Evolutionary conservation across 64 coral and sea anemone species (phyloP), one percentile per base, ranked within the genome.

Genomic region (Anthopleura sola): DNA sequence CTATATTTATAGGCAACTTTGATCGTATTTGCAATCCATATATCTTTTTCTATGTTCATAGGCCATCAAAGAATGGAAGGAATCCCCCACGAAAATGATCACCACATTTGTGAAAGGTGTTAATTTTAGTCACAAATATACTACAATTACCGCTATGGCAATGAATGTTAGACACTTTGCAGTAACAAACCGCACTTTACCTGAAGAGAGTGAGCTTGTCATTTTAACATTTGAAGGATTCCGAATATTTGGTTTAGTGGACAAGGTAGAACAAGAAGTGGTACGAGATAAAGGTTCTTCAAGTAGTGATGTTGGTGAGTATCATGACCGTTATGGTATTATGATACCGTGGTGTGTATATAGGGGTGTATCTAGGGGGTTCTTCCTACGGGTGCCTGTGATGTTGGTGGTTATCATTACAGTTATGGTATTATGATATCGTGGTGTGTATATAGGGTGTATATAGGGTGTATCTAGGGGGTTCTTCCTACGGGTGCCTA

Each of bases 221-320:
- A 79, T 79, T 26, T 23, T 79, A 47, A 47, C 10, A 47, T 38
- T 15, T 23, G 76, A 79, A 33, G 44, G 23, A 6, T 48, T 44
- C 38, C 21, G 37, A 21, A 16, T 44, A 79, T 79, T 79, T 79
- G 76, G 76, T 44, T 46, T 79, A 26, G 76, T 79, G 37, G 76
- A 79, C 19, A 79, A 48, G 76, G 76, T 79, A 21, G 76, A 79
- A 5, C 76, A 79, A 47, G 76, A 79, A n/a, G 23, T 38, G 44
- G 76, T 48, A 9, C 37, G 31, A 23, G 37, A 37, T 2, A 38
- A 38, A 21, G 36, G 6, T 3, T 79, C 76, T 3, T 48, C 38
- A 18, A 48, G 37, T 48, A 21, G 76, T 44, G 76, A 47, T 79
- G 44, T n/a, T 24, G 76, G 44, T 79, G 37, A 13, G 76, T 79